Evolutionary conservation across 2,888 invertebrate genomes (phyloP), one percentile per base, ranked within the genome.

Genomic region (Diarsia mendica): DNA sequence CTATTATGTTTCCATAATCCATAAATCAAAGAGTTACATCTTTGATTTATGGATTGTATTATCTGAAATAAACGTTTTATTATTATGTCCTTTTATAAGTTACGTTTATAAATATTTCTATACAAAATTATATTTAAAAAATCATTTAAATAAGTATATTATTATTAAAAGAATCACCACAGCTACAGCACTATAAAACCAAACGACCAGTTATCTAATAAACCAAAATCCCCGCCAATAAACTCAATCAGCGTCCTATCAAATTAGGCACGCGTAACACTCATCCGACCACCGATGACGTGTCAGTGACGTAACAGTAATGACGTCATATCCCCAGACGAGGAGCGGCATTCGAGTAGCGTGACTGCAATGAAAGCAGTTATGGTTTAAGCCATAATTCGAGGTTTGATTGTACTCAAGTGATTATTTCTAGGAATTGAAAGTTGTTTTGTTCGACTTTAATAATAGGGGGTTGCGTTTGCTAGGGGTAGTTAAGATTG

Each of bases 231-330:
- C 48, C 46, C 39, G 20, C 20, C 3, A 46, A 39, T 28, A 64
- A 74, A 60, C 49, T 39, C 33, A 2, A 64, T 48, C 44, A 82
- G 33, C 44, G 13, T 67, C 28, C 60, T 39, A 67, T 23, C 60
- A 39, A 81, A 81, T 82, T 72, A 74, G 49, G 4, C 20, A 13
- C 61, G 33, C 28, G 10, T 49, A 18, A 55, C 58, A 49, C 51
- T 85, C 72, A 72, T 72, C 72, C 33, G 18, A 15, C 20, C 51
- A 75, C 75, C 70, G 67, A 51, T 77, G 85, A 85, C 48, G 64
- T 58, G 78, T 60, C 11, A n/a, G 13, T 86, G 86, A 86, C 79
- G 76, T 81, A 72, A 87, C 71, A 8, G 18, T 68, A 60, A 77
- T 87, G 76, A 80, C 75, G 75, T 80, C 86, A 80, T 0, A 15